Conservation (phyloP, 2,888 invertebrate genomes). For the Idaea biselata region DNA sequence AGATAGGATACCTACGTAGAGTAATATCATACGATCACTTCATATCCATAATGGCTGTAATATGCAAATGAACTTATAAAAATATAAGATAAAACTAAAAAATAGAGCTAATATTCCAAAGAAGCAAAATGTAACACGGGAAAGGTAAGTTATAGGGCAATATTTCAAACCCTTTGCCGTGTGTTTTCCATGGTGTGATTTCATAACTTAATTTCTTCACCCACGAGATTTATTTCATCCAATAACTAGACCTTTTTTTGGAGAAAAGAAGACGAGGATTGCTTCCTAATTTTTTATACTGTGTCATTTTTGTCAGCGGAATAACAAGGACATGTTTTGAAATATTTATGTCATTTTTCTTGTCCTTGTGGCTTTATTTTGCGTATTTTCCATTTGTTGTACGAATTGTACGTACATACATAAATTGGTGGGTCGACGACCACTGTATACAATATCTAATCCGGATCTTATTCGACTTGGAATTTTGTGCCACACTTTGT, state of each 20-base stretch:
- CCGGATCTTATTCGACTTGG: background rate
- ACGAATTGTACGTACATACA: background rate
- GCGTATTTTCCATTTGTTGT: background rate
- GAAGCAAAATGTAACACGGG: constrained; percentile 2
- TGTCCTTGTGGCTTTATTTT: constrained; percentile 1
- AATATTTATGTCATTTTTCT: background rate
- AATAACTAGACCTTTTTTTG: constrained; percentile 24
- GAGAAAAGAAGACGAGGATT: constrained; percentile 1
- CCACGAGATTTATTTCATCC: constrained; percentile 28
- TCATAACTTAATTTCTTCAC: constrained; percentile 31
- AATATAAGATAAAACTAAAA: background rate
- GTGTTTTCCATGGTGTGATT: constrained; percentile 41
- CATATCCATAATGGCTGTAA: background rate
- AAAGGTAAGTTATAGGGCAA: constrained; percentile 44
- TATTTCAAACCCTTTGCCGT: constrained; percentile 48
- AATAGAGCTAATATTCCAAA: background rate
- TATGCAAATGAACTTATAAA: background rate
- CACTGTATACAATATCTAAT: background rate
- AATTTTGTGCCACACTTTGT: background rate
- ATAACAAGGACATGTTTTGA: background rate
- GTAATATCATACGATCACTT: background rate
- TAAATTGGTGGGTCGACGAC: background rate
- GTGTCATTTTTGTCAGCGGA: background rate
- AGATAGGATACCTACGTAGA: no score
- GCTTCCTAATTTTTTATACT: background rate